These are phyloP conservation scores for Threskiornis aethiopicus DNA, from an alignment of 2,797 vertebrate genomes.

Conservation along the genomic window DNA sequence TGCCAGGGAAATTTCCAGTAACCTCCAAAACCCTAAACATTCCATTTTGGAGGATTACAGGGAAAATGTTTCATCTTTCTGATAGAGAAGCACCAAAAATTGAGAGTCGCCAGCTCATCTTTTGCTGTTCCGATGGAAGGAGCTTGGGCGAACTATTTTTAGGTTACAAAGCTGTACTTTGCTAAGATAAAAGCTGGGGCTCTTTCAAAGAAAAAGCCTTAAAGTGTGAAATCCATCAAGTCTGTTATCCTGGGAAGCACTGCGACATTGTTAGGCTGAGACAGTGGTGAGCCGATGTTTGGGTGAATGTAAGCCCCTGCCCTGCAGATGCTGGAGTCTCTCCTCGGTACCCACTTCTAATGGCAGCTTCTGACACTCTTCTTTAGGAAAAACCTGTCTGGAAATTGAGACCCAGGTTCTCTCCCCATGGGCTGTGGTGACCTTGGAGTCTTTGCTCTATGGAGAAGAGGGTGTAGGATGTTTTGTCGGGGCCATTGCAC, in stretches of 20 bases:
- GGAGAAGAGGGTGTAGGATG: accelerated
- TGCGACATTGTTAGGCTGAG: neutral
- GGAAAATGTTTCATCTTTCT: constrained; percentile 61
- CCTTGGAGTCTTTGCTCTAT: neutral
- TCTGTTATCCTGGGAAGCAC: neutral
- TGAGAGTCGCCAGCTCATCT: constrained; percentile 58
- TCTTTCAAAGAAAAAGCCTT: constrained; percentile 63
- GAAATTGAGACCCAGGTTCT: neutral
- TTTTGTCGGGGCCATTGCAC: accelerated
- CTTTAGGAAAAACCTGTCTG: neutral
- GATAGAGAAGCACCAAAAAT: constrained; percentile 62
- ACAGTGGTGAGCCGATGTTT: neutral
- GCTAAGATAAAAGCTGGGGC: constrained; percentile 62
- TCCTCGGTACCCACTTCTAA: neutral
- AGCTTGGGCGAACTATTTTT: constrained; percentile 58
- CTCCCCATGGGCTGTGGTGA: neutral
- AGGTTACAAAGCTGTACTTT: constrained; percentile 66
- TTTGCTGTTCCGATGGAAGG: constrained; percentile 49
- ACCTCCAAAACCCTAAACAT: constrained; percentile 47
- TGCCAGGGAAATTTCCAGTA: constrained; percentile 71
- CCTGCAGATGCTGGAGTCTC: neutral
- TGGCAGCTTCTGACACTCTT: neutral
- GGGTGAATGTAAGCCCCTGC: neutral
- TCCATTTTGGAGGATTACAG: constrained; percentile 66
- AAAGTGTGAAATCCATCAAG: constrained; percentile 57